Percentiles rank a stretch among this genome's conserved stretches.
phyloP scores from a whole-genome alignment of 2,888 invertebrate species.

The Fragum sueziense region DNA sequence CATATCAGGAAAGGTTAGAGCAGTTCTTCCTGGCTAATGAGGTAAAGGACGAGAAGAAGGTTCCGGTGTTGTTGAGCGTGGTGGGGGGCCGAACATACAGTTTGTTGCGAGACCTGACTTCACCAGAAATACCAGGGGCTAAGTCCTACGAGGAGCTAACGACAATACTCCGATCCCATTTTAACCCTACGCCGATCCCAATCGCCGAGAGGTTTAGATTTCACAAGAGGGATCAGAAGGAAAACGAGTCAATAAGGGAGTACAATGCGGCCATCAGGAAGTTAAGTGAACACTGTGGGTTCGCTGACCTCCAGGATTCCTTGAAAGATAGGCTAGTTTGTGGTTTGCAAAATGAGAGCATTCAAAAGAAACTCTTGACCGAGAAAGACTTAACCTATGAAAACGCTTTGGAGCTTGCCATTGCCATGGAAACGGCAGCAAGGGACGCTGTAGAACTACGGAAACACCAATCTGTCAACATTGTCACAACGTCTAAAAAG shows the following conservation, averaged over 20 bases:
- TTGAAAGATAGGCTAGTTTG: constrained; percentile 41
- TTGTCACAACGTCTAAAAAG: constrained; percentile 8
- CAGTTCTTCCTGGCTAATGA: constrained; percentile 32
- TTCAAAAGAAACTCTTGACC: constrained; percentile 34
- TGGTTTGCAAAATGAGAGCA: constrained; percentile 20
- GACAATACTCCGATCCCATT: constrained; percentile 23
- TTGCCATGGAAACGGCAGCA: constrained; percentile 41
- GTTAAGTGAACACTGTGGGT: constrained; percentile 24
- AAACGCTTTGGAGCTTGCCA: constrained; percentile 3
- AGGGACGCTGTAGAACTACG: constrained; percentile 27
- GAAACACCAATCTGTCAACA: not conserved
- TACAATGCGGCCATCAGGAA: constrained; percentile 32
- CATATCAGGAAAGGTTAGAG: constrained; percentile 25
- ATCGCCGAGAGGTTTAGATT: constrained; percentile 43
- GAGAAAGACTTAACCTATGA: constrained; percentile 28
- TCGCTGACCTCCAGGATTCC: constrained; percentile 28
- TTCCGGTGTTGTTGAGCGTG: constrained; percentile 30
- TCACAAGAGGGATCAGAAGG: constrained; percentile 30
- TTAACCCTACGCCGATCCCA: constrained; percentile 25
- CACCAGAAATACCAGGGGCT: constrained; percentile 28
- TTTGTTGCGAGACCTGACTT: constrained; percentile 20
- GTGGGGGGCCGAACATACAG: constrained; percentile 15
- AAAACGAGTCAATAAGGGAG: constrained; percentile 21
- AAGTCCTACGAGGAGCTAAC: constrained; percentile 12
- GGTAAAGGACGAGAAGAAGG: constrained; percentile 16